Evolutionary conservation across 37 sponge, comb jelly and placozoan genomes (phyloP).

Genomic region (Eunapius fragilis): DNA sequence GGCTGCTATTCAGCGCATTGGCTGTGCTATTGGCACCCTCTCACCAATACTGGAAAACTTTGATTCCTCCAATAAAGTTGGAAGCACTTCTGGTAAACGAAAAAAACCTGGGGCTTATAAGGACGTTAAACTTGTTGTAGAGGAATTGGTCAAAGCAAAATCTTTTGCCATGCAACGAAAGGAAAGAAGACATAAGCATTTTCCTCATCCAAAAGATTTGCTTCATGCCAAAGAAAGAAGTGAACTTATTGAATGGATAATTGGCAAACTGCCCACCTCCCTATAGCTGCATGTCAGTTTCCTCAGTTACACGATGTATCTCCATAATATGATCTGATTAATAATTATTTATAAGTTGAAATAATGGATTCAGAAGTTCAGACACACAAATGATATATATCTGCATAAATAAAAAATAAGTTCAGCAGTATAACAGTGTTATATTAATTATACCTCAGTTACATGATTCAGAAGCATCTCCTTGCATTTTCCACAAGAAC

Average conservation of each 20-base stretch:
- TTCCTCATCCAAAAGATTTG: no score
- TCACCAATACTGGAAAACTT: no score
- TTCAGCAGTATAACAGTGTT: no score
- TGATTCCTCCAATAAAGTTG: constrained; percentile 1
- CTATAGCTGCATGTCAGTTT: neutral
- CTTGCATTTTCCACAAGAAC: constrained; percentile 22
- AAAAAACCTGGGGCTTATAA: neutral
- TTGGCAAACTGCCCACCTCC: constrained; percentile 8
- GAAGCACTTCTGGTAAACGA: constrained; percentile 3
- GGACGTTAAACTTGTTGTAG: constrained; percentile 1
- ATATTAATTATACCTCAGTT: no score
- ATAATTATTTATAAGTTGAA: no score
- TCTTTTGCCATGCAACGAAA: neutral
- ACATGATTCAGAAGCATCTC: no score
- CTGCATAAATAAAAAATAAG: no score
- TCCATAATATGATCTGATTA: neutral
- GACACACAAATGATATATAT: no score
- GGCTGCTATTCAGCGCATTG: no score
- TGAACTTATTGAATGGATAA: constrained; percentile 2
- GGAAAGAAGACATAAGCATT: constrained; percentile 3
- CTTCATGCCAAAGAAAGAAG: no score
- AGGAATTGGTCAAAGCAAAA: constrained; percentile 2
- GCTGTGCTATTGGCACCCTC: no score
- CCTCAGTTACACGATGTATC: neutral
- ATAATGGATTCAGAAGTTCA: no score